Evolutionary conservation across 2,113 vertebrate species (phyloP), one percentile per base, ranked within the genome.

Genomic region (Heteronetta atricapilla): DNA sequence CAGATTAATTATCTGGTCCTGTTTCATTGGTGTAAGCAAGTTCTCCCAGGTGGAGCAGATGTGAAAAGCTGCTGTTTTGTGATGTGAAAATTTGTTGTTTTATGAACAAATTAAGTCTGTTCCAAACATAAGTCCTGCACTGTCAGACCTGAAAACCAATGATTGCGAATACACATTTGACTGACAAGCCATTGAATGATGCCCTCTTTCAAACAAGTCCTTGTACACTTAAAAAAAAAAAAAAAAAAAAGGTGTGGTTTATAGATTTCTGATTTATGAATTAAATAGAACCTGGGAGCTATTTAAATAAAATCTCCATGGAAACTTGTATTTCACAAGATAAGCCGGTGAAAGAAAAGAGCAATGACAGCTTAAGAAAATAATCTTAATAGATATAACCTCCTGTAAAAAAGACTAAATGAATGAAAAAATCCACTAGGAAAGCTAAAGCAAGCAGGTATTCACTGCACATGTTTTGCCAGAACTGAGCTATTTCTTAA

Each of bases 101-200:
- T n/a, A 88, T 89, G 68, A 93, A 56, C 50, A 88, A 58, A 93
- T 13, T 62, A 72, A 81, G 90, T 80, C 84, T 93, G 42, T 93
- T 97, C 86, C 68, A 92, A 72, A 63, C 82, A 66, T 8, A 33
- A 89, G 50, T 68, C 79, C 7, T 59, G 46, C 70, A 63, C 78
- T 90, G 66, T 87, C 93, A 96, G 87, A 94, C 76, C 42, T 29
- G 42, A 94, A 55, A 40, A 64, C 46, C 67, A 76, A 2, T 79
- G 88, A 96, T 88, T 97, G 90, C 76, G 97, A 97, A 97, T 82
- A 96, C 28, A 67, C 33, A 46, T 93, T 92, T 93, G 88, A 94
- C 62, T 96, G 96, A 93, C 86, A 94, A 94, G 73, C n/a, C 91
- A 95, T 88, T 86, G 73, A 94, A 68, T 1, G 11, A 79, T 46